phyloP scores from a whole-genome alignment of 1,140 invertebrate genomes.

The Acromyrmex echinatior region DNA sequence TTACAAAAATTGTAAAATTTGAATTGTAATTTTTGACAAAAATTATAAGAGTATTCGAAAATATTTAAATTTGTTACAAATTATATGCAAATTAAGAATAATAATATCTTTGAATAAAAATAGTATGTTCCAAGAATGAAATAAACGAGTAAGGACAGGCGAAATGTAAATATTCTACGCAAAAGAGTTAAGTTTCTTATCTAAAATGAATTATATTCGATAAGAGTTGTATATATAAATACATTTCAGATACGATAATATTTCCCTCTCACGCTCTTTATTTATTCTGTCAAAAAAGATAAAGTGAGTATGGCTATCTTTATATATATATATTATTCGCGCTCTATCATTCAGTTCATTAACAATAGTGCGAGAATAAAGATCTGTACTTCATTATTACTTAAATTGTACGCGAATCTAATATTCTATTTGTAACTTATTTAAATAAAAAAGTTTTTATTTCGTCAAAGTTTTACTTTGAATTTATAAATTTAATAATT shows the following conservation, averaged over 20 bases:
- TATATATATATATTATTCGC: constrained; percentile 58
- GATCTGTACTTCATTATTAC: background rate
- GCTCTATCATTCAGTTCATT: constrained; percentile 69
- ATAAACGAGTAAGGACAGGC: constrained; percentile 31
- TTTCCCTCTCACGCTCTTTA: constrained; percentile 67
- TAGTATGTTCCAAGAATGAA: background rate
- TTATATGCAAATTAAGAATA: background rate
- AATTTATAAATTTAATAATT: background rate
- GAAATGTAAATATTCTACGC: constrained; percentile 47
- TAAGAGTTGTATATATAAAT: constrained; percentile 69
- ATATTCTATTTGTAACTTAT: background rate
- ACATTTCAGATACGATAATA: constrained; percentile 64
- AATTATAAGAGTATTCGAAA: background rate
- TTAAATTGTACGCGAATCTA: background rate
- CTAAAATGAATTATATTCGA: constrained; percentile 71
- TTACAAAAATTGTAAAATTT: background rate
- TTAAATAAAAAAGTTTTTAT: background rate
- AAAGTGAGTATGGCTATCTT: constrained; percentile 64
- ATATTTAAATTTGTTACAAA: constrained; percentile 3
- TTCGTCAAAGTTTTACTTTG: background rate
- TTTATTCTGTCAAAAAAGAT: constrained; percentile 69
- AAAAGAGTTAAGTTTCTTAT: constrained; percentile 67
- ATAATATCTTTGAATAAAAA: background rate
- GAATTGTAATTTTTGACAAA: background rate
- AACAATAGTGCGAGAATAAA: background rate